Percentiles rank a stretch among this genome's conserved stretches.
These are phyloP conservation scores for Lysandra coridon DNA, from an alignment of 2,888 invertebrate genomes.

Conservation along the genomic window DNA sequence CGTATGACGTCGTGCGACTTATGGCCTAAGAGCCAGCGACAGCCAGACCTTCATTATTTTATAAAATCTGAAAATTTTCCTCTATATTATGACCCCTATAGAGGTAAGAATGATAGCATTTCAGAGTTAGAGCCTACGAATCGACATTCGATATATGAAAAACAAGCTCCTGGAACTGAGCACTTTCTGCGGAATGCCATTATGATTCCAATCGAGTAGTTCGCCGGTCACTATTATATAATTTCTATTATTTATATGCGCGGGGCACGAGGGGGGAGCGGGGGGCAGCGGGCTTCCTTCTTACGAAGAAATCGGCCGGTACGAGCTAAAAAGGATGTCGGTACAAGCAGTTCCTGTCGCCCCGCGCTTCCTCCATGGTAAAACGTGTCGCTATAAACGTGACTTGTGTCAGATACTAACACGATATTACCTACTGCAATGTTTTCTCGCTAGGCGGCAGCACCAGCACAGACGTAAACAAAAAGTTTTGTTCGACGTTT, in stretches of 20 bases:
- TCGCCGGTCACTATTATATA: constrained; percentile 75
- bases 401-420: neutral
- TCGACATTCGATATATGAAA: neutral
- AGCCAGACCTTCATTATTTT: no score
- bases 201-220: constrained; percentile 65
- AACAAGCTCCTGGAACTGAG: neutral
- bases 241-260: constrained; percentile 80
- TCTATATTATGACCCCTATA: no score
- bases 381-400: constrained; percentile 62
- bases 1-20: no score
- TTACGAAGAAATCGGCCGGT: constrained; percentile 65
- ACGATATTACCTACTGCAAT: neutral
- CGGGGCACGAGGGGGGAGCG: constrained; percentile 41
- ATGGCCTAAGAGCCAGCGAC: no score
- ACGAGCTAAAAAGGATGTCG: constrained; percentile 74
- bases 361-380: constrained; percentile 66
- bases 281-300: constrained; percentile 60
- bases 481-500: no score
- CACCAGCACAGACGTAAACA: no score
- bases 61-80: no score
- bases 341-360: constrained; percentile 70
- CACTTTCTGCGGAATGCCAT: constrained; percentile 54
- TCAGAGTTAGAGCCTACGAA: no score
- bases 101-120: no score
- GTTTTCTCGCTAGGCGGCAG: no score